Percentiles rank a stretch among this genome's conserved stretches.
These are phyloP conservation scores for Eristalinus aeneus DNA, from an alignment of 2,888 invertebrate genomes.

Conservation along the genomic window DNA sequence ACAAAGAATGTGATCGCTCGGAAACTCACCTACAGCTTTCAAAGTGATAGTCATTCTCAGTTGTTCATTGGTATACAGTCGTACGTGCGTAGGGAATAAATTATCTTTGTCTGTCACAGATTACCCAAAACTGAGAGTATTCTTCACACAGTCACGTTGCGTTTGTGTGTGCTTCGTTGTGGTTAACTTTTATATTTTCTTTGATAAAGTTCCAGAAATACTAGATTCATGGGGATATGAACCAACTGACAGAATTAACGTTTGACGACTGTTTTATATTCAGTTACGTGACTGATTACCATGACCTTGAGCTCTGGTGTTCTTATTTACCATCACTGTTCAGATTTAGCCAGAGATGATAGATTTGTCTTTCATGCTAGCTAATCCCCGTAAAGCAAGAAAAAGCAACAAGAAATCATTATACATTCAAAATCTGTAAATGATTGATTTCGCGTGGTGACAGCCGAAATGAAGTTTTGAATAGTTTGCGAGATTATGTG, in stretches of 20 bases:
- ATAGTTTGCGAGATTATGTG: background rate
- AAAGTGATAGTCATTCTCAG: background rate
- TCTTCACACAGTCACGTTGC: background rate
- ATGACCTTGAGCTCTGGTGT: background rate
- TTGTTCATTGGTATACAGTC: background rate
- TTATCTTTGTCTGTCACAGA: background rate
- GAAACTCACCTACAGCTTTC: background rate
- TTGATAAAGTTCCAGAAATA: background rate
- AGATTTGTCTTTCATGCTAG: background rate
- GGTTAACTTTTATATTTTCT: background rate
- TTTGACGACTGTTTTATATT: background rate
- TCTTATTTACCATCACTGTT: background rate
- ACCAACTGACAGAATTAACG: background rate
- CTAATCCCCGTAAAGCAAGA: background rate
- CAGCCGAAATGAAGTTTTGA: background rate
- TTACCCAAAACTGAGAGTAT: background rate
- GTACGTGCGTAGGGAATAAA: background rate
- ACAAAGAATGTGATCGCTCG: no score
- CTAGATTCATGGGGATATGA: background rate
- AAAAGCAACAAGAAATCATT: background rate
- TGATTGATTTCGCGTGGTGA: background rate
- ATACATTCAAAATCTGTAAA: background rate
- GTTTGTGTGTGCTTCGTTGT: background rate
- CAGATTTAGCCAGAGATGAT: background rate
- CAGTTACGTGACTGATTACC: background rate